A percentile compares a stretch with the other conserved stretches of the same genome.
Evolutionary conservation across 2,113 vertebrate genomes (phyloP).

Genomic region (Cyrtonyx montezumae): DNA sequence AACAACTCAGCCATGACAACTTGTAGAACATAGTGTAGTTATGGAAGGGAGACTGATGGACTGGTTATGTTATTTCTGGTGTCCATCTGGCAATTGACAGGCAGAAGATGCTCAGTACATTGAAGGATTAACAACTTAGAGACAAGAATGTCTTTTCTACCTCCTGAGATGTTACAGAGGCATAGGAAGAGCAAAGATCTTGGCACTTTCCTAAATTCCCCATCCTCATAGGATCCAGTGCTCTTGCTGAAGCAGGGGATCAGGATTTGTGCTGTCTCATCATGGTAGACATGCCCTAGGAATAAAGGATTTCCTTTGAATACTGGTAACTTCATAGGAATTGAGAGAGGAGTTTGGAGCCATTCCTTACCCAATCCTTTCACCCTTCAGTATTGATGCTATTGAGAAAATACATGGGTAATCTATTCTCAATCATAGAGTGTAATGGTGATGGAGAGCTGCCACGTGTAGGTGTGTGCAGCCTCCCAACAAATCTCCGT

Average conservation of each 20-base stretch:
- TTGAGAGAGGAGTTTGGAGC: fast-evolving
- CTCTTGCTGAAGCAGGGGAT: fast-evolving
- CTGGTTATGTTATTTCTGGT: not conserved
- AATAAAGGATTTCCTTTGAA: not conserved
- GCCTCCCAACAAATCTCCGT: fast-evolving
- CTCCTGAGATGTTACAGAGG: not conserved
- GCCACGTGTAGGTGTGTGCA: not conserved
- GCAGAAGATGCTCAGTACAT: not conserved
- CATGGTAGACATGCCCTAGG: fast-evolving
- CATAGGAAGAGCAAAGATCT: not conserved
- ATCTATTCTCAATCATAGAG: not conserved
- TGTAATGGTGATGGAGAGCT: not conserved
- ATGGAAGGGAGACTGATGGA: fast-evolving
- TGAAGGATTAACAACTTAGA: not conserved
- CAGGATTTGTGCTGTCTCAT: fast-evolving
- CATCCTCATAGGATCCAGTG: not conserved
- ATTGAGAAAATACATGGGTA: not conserved
- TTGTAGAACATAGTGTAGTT: fast-evolving
- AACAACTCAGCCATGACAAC: not conserved
- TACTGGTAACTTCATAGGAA: not conserved
- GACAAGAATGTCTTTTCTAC: no score
- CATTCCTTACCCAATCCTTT: not conserved
- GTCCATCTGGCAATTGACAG: not conserved
- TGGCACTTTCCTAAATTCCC: not conserved
- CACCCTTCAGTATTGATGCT: not conserved